Conservation (phyloP, 1,140 invertebrate genomes). For the Maniola jurtina region DNA sequence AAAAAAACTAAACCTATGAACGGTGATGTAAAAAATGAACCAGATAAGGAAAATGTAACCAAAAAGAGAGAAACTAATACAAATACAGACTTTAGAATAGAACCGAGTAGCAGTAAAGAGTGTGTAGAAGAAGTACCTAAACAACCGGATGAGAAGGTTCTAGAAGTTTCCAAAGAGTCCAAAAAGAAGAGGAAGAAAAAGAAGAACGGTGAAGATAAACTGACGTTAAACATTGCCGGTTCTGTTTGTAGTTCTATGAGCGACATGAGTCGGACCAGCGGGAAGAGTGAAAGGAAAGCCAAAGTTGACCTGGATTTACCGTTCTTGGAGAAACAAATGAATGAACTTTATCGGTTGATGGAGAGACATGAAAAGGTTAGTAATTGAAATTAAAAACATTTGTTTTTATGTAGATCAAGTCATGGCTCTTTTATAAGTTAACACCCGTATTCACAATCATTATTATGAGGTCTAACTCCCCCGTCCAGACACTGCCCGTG, state of each 20-base stretch:
- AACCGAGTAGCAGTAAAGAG: constrained; percentile 5
- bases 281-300: constrained; percentile 37
- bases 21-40: constrained; percentile 31
- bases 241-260: constrained; percentile 59
- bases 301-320: constrained; percentile 40
- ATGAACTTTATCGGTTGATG: constrained; percentile 56
- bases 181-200: constrained; percentile 48
- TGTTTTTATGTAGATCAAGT: background rate
- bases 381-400: background rate
- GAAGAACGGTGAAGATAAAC: constrained; percentile 34
- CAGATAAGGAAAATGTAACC: constrained; percentile 27
- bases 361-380: constrained; percentile 57
- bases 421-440: too few species aligned
- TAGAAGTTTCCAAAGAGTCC: constrained; percentile 26
- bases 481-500: too few species aligned
- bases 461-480: too few species aligned
- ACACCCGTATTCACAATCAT: too few species aligned
- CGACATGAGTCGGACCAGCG: constrained; percentile 44
- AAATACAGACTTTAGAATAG: constrained; percentile 14
- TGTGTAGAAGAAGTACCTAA: background rate
- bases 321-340: constrained; percentile 53
- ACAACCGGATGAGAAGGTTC: constrained; percentile 6
- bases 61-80: constrained; percentile 31
- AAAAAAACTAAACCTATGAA: constrained; percentile 41
- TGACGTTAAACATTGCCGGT: constrained; percentile 44